These are phyloP conservation scores for Dendrocopos noguchii DNA, from an alignment of 2,113 vertebrate species.

Conservation along the genomic window DNA sequence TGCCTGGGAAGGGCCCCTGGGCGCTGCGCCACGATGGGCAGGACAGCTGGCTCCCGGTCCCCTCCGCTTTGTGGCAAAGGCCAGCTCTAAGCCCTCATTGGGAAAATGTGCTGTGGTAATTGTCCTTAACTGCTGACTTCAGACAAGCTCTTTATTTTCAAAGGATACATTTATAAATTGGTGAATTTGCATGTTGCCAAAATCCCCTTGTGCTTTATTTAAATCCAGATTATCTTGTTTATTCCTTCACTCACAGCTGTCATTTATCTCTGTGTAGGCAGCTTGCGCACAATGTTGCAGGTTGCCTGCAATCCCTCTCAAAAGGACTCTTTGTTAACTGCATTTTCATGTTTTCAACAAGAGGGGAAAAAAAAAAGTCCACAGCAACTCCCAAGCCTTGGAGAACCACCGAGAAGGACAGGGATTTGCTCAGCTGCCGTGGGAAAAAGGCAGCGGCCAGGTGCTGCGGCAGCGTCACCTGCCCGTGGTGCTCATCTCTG, in stretches of 20 bases:
- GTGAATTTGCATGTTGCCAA: slow-evolving; percentile 71
- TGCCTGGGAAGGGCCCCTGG: fast-evolving
- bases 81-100: neutral
- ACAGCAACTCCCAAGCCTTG: neutral
- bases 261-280: slow-evolving; percentile 65
- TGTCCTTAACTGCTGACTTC: slow-evolving; percentile 61
- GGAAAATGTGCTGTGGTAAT: slow-evolving; percentile 21
- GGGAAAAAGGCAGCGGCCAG: neutral
- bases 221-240: slow-evolving; percentile 80
- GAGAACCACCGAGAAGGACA: neutral
- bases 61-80: neutral
- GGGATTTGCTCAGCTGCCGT: fast-evolving
- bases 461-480: neutral
- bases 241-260: slow-evolving; percentile 78
- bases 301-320: slow-evolving; percentile 59
- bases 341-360: slow-evolving; percentile 9
- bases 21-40: fast-evolving
- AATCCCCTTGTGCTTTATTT: slow-evolving; percentile 67
- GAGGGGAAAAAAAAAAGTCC: neutral
- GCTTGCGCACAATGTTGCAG: slow-evolving; percentile 55
- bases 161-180: slow-evolving; percentile 66
- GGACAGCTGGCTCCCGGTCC: neutral
- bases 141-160: slow-evolving; percentile 73
- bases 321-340: slow-evolving; percentile 42
- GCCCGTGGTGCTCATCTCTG: neutral